Base-by-base conservation (phyloP, 1,140 invertebrate species). In the Lineus longissimus region DNA sequence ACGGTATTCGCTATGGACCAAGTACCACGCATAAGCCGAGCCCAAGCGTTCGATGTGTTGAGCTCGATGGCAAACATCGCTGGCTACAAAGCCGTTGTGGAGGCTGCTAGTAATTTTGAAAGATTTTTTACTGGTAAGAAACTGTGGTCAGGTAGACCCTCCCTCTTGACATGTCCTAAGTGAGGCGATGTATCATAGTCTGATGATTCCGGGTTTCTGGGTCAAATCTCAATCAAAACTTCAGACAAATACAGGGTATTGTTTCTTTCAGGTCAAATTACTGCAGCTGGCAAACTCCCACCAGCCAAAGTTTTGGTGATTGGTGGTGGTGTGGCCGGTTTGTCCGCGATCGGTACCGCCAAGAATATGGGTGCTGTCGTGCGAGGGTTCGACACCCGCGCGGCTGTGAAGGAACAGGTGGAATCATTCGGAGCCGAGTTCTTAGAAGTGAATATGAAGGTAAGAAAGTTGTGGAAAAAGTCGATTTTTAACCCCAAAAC, bases 1-100 rank as follows among this genome's bases (percentile, higher is more conserved):
- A 94, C 89, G 72, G 89, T 89, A 47, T 94, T 94, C 84, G 92
- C 81, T 4, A 84, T 85, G 84, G 92, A 94, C 77, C 91, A 89
- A 79, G 86, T 94, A 66, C 92, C 91, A 1, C 83, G 91, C 47
- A 93, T 94, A 59, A 89, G 88, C 55, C 83, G 91, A 66, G 91
- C 92, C 45, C 91, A 94, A 82, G 90, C 91, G n/a, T 94, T 93
- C 82, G 93, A 95, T 81, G 93, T 90, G 2, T 84, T 95, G 0
- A 92, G 90, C 76, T 94, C 92, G 1, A 95, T 95, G 93, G 92
- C 92, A 0, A 95, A 95, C 76, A 91, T 95, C 68, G 88, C 92
- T 61, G 92, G 93, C 9, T 95, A 95, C 76, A 86, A 92, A 69
- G 91, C 92, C 6, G 92, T 95, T 19, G 86, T 95, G 23, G 92